Percentiles rank a stretch among this genome's conserved stretches.
These are phyloP conservation scores for Cosmia trapezina DNA, from an alignment of 2,888 invertebrate genomes.

Conservation along the genomic window DNA sequence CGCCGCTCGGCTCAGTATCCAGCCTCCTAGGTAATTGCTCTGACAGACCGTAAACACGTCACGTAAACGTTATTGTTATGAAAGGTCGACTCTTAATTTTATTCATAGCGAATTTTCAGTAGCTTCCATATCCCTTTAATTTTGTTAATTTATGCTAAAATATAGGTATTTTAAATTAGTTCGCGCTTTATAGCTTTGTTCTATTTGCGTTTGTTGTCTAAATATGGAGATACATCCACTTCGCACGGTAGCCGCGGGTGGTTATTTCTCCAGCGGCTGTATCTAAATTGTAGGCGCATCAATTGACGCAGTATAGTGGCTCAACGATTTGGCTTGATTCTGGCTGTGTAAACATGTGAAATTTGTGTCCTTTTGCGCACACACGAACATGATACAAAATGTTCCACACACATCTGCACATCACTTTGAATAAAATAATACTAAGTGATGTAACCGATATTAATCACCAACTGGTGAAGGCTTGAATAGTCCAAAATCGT, in stretches of 20 bases:
- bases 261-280: slow-evolving; percentile 19
- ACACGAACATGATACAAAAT: background rate
- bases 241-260: slow-evolving; percentile 6
- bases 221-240: slow-evolving; percentile 21
- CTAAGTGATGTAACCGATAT: too few species aligned
- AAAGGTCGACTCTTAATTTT: slow-evolving; percentile 55
- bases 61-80: slow-evolving; percentile 57
- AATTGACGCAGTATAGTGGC: slow-evolving; percentile 19
- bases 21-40: slow-evolving; percentile 57
- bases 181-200: slow-evolving; percentile 17
- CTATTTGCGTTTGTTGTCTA: slow-evolving; percentile 17
- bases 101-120: slow-evolving; percentile 52
- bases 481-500: background rate
- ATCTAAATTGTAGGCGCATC: slow-evolving; percentile 15
- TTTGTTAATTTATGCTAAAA: slow-evolving; percentile 50
- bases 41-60: slow-evolving; percentile 61
- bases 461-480: background rate
- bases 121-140: slow-evolving; percentile 34
- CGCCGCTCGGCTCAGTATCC: slow-evolving; percentile 40
- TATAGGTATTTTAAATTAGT: slow-evolving; percentile 49
- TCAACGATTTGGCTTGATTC: background rate
- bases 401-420: too few species aligned
- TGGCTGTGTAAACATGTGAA: background rate
- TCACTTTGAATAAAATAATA: background rate
- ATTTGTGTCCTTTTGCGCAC: background rate